These are phyloP conservation scores for Luffia ferchaultella DNA, from an alignment of 2,888 invertebrate species.

Conservation along the genomic window DNA sequence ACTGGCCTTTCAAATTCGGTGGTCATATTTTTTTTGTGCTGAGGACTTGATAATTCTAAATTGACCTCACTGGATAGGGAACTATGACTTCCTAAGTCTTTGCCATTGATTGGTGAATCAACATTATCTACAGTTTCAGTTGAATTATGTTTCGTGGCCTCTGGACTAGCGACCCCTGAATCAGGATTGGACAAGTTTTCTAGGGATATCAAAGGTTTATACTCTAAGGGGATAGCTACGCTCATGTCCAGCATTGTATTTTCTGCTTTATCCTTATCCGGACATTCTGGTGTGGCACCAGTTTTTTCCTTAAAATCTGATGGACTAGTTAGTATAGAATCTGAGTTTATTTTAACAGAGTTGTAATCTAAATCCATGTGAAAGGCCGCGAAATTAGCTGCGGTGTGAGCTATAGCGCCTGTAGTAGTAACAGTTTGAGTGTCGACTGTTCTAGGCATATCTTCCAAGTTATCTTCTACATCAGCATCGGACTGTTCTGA, in stretches of 20 bases:
- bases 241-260: slow-evolving; percentile 18
- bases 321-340: slow-evolving; percentile 54
- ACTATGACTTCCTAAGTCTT: slow-evolving; percentile 50
- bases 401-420: slow-evolving; percentile 37
- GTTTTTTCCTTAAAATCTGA: slow-evolving; percentile 60
- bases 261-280: slow-evolving; percentile 64
- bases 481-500: slow-evolving; percentile 83
- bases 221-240: slow-evolving; percentile 38
- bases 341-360: slow-evolving; percentile 51
- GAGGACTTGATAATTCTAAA: slow-evolving; percentile 62
- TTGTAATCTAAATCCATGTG: slow-evolving; percentile 64
- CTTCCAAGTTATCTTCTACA: slow-evolving; percentile 80
- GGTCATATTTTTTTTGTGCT: slow-evolving; percentile 34
- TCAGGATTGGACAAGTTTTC: slow-evolving; percentile 57
- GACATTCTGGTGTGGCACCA: slow-evolving; percentile 63
- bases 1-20: slow-evolving; percentile 44
- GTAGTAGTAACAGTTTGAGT: slow-evolving; percentile 23
- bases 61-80: slow-evolving; percentile 66
- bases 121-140: slow-evolving; percentile 58
- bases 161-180: slow-evolving; percentile 65
- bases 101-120: slow-evolving; percentile 49
- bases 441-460: slow-evolving; percentile 39
- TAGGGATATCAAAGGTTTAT: slow-evolving; percentile 43
- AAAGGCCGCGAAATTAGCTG: slow-evolving; percentile 56
- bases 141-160: slow-evolving; percentile 63